Base-by-base conservation (phyloP, 2,797 vertebrate species). In the Nyctalus aviator region DNA sequence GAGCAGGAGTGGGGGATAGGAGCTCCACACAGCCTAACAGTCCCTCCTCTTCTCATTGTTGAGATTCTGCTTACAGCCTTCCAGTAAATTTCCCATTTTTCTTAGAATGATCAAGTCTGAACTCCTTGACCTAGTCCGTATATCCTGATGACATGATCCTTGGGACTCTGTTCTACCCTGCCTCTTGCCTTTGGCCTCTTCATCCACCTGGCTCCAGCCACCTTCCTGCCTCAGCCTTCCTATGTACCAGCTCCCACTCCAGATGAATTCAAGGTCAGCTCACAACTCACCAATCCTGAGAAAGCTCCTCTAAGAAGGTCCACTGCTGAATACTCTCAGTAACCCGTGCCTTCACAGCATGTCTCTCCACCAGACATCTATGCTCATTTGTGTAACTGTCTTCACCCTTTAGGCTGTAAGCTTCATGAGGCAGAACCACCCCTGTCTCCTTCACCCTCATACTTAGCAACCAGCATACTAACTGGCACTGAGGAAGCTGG, bases 271-370 rank as follows among this genome's bases (percentile, higher is more conserved):
- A 53, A 44, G 23, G 12, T 57, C 73, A 77, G 44, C 25, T n/a
- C 46, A 77, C 32, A 41, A 18, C 18, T 41, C 27, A 30, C 23
- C 44, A 30, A 15, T 10, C 44, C 71, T 20, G n/a, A 64, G 55
- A 59, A 87, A 87, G 21, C 15, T 41, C 32, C n/a, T 27, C 73
- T 32, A 55, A 48, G 82, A 66, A 73, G n/a, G 44, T 4, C 32
- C 25, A 44, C 30, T 66, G 46, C 81, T 78, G n/a, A 68, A 23
- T 9, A 13, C 30, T 35, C 21, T 73, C 27, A 41, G 1, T 5
- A 0, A 5, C n/a, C 10, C 46, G 1, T 50, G 3, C n/a, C 44
- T 76, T 66, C 23, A 0, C 5, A 14, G 57, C 44, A 32, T 8
- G 13, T 25, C 62, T 17, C 27, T 8, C 50, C 32, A 2, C 0